Conservation (phyloP, 2,797 vertebrate genomes). For the Meriones psammophilus region DNA sequence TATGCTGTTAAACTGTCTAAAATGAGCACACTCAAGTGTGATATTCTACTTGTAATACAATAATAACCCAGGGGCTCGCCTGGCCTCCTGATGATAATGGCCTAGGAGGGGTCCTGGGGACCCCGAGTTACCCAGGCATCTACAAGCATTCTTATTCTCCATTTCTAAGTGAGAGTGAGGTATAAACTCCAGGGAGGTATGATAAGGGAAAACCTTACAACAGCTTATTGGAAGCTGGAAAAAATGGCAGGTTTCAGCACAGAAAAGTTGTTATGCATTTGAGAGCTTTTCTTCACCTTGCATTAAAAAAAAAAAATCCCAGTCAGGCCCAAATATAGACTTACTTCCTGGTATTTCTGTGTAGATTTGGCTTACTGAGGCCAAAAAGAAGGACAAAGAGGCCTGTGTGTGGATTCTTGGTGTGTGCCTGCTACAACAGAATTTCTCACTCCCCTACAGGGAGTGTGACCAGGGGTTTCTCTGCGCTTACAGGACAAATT, state of each 20-base stretch:
- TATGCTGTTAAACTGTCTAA: not conserved
- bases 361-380: not conserved
- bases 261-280: slow-evolving; percentile 4
- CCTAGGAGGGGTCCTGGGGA: not conserved
- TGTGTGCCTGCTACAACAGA: not conserved
- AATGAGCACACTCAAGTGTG: not conserved
- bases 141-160: not conserved
- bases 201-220: not conserved
- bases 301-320: not conserved
- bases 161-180: slow-evolving; percentile 36
- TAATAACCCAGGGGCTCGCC: not conserved
- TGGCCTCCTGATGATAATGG: not conserved
- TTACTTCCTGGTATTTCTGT: not conserved
- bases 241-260: not conserved
- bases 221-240: not conserved
- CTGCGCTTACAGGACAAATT: not conserved
- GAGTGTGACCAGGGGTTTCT: not conserved
- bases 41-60: not conserved
- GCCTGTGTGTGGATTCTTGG: not conserved
- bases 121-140: slow-evolving; percentile 6
- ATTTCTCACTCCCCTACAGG: not conserved
- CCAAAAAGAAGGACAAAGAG: not conserved
- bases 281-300: not conserved
- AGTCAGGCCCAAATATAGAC: not conserved
- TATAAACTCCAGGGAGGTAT: not conserved